phyloP scores from a whole-genome alignment of 2,113 vertebrate species.

The Theristicus caerulescens region DNA sequence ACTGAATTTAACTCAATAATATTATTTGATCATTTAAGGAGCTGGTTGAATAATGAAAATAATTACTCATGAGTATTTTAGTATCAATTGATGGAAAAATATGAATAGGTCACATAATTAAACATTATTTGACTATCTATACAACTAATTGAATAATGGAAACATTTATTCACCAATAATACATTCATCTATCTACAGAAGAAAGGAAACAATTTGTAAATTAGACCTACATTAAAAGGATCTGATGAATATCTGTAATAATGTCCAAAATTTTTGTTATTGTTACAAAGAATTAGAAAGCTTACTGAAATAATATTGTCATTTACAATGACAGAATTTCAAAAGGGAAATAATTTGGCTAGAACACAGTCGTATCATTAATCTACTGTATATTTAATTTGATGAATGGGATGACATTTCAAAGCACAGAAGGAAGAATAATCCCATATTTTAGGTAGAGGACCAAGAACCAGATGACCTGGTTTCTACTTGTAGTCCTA shows the following conservation, averaged over 20 bases:
- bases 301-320: slow-evolving; percentile 35
- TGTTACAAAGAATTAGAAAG: slow-evolving; percentile 36
- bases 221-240: slow-evolving; percentile 20
- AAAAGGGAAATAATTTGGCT: slow-evolving; percentile 45
- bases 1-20: slow-evolving; percentile 5
- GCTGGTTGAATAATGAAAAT: slow-evolving; percentile 28
- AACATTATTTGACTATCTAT: slow-evolving; percentile 50
- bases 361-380: slow-evolving; percentile 1
- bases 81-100: slow-evolving; percentile 18
- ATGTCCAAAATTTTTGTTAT: slow-evolving; percentile 34
- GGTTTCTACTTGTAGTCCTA: background rate
- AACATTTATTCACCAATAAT: slow-evolving; percentile 43
- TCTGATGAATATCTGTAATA: slow-evolving; percentile 41
- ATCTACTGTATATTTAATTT: slow-evolving; percentile 33
- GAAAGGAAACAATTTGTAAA: slow-evolving; percentile 45
- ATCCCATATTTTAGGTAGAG: slow-evolving; percentile 8
- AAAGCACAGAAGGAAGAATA: slow-evolving; percentile 18
- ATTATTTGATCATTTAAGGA: slow-evolving; percentile 11
- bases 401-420: slow-evolving; percentile 38
- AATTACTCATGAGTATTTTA: slow-evolving; percentile 25
- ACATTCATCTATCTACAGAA: slow-evolving; percentile 17
- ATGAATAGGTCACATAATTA: slow-evolving; percentile 37
- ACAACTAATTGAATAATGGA: slow-evolving; percentile 48
- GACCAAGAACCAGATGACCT: background rate
- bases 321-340: slow-evolving; percentile 39